A percentile compares a stretch with the other conserved stretches of the same genome.
These are phyloP conservation scores for Henicopernis longicauda DNA, from an alignment of 2,113 vertebrate genomes.

Conservation along the genomic window DNA sequence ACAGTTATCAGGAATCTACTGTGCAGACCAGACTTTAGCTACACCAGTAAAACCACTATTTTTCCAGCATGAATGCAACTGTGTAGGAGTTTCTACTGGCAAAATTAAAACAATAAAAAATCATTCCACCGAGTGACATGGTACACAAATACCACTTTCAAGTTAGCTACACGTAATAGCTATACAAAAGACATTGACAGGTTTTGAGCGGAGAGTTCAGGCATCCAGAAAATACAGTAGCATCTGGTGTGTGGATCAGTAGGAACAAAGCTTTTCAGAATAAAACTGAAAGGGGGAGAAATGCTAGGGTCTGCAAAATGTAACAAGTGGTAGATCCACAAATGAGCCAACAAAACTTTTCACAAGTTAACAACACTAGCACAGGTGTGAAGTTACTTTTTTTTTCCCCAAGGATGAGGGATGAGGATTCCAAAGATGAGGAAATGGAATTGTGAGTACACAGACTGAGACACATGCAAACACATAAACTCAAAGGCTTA, in stretches of 20 bases:
- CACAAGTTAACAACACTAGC: background rate
- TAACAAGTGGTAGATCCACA: background rate
- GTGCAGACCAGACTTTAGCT: background rate
- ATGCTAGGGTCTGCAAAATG: background rate
- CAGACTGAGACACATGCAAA: background rate
- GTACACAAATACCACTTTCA: background rate
- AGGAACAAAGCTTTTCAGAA: background rate
- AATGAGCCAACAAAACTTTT: background rate
- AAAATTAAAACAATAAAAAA: background rate
- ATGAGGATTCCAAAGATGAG: background rate
- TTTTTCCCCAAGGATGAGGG: background rate
- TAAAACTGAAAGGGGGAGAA: background rate
- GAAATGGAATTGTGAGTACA: background rate
- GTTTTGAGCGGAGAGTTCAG: background rate
- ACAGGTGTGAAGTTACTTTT: background rate
- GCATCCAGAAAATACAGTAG: background rate
- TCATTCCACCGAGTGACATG: accelerated
- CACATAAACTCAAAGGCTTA: background rate
- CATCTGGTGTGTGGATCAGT: background rate
- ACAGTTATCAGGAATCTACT: background rate
- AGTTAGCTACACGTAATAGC: background rate
- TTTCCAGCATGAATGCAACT: background rate
- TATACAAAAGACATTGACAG: background rate
- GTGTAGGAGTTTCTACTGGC: background rate
- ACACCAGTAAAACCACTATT: background rate